These are phyloP conservation scores for Oostethus manadensis DNA, from an alignment of 2,113 vertebrate genomes.

Conservation along the genomic window DNA sequence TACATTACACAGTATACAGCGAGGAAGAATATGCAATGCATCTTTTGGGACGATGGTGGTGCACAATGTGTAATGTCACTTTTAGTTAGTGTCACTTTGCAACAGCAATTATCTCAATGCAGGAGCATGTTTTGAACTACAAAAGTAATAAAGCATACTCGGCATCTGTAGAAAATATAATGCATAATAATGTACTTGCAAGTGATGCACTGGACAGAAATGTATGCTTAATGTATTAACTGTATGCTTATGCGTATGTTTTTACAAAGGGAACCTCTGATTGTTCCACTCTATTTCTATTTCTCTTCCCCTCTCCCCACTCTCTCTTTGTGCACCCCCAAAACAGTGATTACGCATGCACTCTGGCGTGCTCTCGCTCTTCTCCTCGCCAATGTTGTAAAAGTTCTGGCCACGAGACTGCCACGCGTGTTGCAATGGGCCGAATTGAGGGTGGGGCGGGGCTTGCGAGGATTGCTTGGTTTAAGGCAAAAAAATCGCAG, in stretches of 20 bases:
- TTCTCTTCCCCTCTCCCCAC: neutral
- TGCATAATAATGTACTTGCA: no score
- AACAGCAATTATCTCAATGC: no score
- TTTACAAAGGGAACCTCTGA: neutral
- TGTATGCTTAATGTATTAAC: no score
- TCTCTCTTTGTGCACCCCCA: neutral
- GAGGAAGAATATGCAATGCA: no score
- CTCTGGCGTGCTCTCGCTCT: neutral
- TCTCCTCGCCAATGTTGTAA: slow-evolving; percentile 16
- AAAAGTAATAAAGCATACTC: no score
- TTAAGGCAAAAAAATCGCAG: slow-evolving; percentile 46
- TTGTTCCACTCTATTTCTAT: neutral
- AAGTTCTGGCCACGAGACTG: slow-evolving; percentile 72
- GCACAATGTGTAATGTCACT: no score
- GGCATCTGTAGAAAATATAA: no score
- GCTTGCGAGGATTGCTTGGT: slow-evolving; percentile 59
- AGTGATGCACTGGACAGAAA: neutral
- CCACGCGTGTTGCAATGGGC: slow-evolving; percentile 67
- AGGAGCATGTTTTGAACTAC: no score
- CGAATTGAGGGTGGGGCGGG: slow-evolving; percentile 50
- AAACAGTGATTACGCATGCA: slow-evolving; percentile 3
- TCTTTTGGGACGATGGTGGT: no score
- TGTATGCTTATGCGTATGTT: neutral
- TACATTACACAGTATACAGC: no score
- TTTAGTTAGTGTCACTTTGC: no score